Evolutionary conservation across 2,888 invertebrate species (phyloP), one percentile per base, ranked within the genome.

Genomic region (Andrena bicolor): DNA sequence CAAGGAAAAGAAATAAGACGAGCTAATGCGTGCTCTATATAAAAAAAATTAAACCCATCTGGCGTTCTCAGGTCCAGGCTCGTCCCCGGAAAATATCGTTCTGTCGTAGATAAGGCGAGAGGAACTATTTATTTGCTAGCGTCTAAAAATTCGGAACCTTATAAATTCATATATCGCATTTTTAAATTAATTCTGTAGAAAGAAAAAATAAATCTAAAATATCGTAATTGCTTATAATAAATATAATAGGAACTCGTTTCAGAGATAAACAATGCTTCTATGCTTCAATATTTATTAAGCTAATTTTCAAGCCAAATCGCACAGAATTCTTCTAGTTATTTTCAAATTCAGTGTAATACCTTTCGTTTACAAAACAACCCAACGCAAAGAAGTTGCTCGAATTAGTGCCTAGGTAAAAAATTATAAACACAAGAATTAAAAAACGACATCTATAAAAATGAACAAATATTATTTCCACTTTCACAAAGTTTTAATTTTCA

Each of bases 41-140:
- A 56, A 61, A 63, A 41, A 76, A 61, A 61, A 69, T 69, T 75
- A 61, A 75, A 61, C 32, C 69, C 56, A 60, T 70, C 48, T 53
- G 69, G 35, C 56, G 69, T 56, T n/a, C 10, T 28, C 69, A 58
- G 56, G n/a, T 28, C 32, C 35, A 32, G 20, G 32, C 16, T 61
- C 16, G n/a, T 35, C 23, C 10, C 35, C 35, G 61, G 41, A 2
- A 61, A 5, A 61, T 20, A 35, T 35, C 20, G 26, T 26, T 26
- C 23, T 26, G 2, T 26, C 56, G 20, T 26, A 10, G 26, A 56
- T 56, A 13, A 26, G 13, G 1, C 10, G 13, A 56, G 10, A 23
- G 56, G 23, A 56, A 56, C 10, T 23, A 56, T 56, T 56, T 26
- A 16, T 26, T 26, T 10, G 23, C 23, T 26, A 0, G 1, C 23